Evolutionary conservation across 2,888 invertebrate species (phyloP).

Genomic region (Electrophaes corylata): DNA sequence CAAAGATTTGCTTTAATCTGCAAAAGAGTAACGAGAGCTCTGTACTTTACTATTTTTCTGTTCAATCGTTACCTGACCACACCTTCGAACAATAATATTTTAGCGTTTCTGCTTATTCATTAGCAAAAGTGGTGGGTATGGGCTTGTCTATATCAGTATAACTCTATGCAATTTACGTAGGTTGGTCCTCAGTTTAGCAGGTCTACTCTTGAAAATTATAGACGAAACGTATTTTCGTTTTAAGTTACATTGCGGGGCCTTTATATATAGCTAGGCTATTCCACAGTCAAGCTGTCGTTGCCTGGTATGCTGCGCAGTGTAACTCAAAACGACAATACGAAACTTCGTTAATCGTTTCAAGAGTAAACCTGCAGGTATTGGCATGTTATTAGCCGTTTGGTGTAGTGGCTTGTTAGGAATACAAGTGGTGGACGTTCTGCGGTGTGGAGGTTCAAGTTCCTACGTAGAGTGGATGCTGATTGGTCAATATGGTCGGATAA

Average conservation of each 20-base stretch:
- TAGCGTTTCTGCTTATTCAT: conserved; percentile 45
- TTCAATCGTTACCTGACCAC: conserved; percentile 16
- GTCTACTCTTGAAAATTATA: no score
- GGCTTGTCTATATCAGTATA: conserved; percentile 29
- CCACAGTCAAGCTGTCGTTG: no score
- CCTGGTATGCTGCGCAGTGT: no score
- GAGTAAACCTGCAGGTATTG: no score
- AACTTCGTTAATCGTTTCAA: no score
- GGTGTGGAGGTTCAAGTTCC: background rate
- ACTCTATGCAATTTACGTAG: conserved; percentile 26
- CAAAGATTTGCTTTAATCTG: background rate
- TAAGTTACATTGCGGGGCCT: no score
- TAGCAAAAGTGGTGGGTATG: conserved; percentile 55
- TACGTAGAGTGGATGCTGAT: background rate
- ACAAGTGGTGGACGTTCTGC: background rate
- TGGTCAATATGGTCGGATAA: background rate
- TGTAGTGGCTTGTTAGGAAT: conserved; percentile 19
- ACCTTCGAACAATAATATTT: conserved; percentile 29
- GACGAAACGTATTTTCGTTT: no score
- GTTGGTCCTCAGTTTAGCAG: conserved; percentile 11
- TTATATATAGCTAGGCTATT: no score
- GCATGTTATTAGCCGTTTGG: conserved; percentile 32
- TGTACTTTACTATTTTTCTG: conserved; percentile 1
- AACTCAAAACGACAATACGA: no score
- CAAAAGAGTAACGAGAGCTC: background rate